These are phyloP conservation scores for Cyanistes caeruleus DNA, from an alignment of 2,113 vertebrate species.

Conservation along the genomic window DNA sequence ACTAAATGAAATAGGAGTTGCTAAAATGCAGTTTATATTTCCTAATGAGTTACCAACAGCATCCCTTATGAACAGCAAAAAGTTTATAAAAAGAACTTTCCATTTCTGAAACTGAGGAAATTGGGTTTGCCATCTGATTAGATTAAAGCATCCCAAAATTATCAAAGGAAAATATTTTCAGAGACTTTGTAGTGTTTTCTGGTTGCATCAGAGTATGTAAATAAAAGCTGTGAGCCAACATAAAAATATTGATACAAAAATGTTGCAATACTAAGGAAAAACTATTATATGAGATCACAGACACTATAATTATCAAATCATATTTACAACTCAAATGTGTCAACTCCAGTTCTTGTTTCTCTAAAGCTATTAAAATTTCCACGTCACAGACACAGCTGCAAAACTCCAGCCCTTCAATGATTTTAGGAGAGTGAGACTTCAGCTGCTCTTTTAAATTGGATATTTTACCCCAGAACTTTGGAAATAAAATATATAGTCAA, in stretches of 20 bases:
- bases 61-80: neutral
- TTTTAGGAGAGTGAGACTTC: neutral
- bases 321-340: conserved; percentile 31
- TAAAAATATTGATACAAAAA: conserved; percentile 28
- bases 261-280: conserved; percentile 1
- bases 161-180: conserved; percentile 11
- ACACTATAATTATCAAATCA: neutral
- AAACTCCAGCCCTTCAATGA: neutral
- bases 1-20: neutral
- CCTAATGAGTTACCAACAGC: neutral
- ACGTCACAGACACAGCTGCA: conserved; percentile 27
- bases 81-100: neutral
- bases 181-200: neutral
- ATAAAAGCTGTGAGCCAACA: conserved; percentile 13
- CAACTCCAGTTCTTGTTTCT: conserved; percentile 25
- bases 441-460: neutral
- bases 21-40: neutral
- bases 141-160: neutral
- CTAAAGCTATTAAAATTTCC: conserved; percentile 2
- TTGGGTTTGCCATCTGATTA: neutral
- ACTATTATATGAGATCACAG: conserved; percentile 39
- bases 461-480: neutral
- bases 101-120: neutral
- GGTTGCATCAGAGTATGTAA: neutral
- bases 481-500: neutral